phyloP scores from a whole-genome alignment of 2,113 vertebrate species.

The Neolamprologus devosi region DNA sequence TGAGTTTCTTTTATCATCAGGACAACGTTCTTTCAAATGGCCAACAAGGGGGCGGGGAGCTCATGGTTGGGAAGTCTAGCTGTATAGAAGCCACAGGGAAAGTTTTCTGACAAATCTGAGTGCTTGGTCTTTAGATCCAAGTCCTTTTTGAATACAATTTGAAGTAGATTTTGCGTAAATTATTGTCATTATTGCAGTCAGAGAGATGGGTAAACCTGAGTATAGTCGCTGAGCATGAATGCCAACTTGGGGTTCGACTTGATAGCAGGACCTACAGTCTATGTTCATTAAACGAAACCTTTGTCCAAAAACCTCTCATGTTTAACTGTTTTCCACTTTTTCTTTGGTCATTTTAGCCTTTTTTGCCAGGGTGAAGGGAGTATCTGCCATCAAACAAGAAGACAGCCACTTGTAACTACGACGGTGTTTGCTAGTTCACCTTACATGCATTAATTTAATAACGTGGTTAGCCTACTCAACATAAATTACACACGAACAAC shows the following conservation, averaged over 20 bases:
- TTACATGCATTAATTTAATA: not conserved
- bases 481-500: fast-evolving
- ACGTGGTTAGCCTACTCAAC: not conserved
- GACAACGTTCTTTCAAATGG: not conserved
- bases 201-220: not conserved
- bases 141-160: not conserved
- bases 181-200: not conserved
- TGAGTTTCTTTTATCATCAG: not conserved
- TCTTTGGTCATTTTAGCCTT: not conserved
- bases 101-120: not conserved
- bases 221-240: not conserved
- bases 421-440: not conserved
- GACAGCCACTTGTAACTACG: not conserved
- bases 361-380: not conserved
- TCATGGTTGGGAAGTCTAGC: not conserved
- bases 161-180: not conserved
- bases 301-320: not conserved
- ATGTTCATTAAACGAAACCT: not conserved
- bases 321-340: not conserved
- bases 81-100: not conserved
- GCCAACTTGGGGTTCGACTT: not conserved
- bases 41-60: not conserved
- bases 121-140: not conserved
- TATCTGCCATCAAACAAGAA: not conserved
- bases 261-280: not conserved